Base-by-base conservation (phyloP, 1,140 invertebrate species). In the Aphelenchoides besseyi region DNA sequence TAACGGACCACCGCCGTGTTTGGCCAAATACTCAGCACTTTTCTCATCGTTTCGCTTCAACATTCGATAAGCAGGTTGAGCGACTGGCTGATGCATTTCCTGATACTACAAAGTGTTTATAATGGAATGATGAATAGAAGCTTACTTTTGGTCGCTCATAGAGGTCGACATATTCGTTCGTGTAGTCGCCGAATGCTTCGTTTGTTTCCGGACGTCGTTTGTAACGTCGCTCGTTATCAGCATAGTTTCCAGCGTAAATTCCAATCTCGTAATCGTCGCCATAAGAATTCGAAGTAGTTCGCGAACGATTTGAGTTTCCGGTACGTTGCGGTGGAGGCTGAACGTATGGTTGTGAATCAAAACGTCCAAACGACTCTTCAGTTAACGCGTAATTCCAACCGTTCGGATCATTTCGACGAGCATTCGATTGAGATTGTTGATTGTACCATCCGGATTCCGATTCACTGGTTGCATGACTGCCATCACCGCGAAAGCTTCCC, bases 41-140 rank as follows among this genome's bases (percentile, higher is more conserved):
- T 74, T 74, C 55, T 74, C 72, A 48, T 74, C 72, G 36, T 74
- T 74, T 9, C 72, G 37, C 55, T 74, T 74, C 32, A 74, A 29
- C 72, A 74, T 74, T 8, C 72, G 71, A 61, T 72, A 66, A n/a
- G 62, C 35, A 8, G 70, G 70, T 33, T 70, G 69, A 16, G 29
- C 70, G 16, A 8, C 2, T 66, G 30, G 26, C 16, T 37, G 12
- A n/a, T n/a, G 59, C n/a, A 18, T 28, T 16, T 66, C 30, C 5
- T 59, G 55, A 33, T 29, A 59, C 55, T 59, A 33, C 5, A 59
- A 59, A 59, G 18, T 23, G 55, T 8, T 59, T 59, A 23, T 12
- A 59, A 59, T 8, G 5, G 55, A 59, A 8, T 33, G 18, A 59
- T 59, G 5, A 59, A 5, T 8, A 59, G 5, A 5, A 59, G n/a